Evolutionary conservation across 2,888 invertebrate species (phyloP), one percentile per base, ranked within the genome.

Genomic region (Phymatocera aterrima): DNA sequence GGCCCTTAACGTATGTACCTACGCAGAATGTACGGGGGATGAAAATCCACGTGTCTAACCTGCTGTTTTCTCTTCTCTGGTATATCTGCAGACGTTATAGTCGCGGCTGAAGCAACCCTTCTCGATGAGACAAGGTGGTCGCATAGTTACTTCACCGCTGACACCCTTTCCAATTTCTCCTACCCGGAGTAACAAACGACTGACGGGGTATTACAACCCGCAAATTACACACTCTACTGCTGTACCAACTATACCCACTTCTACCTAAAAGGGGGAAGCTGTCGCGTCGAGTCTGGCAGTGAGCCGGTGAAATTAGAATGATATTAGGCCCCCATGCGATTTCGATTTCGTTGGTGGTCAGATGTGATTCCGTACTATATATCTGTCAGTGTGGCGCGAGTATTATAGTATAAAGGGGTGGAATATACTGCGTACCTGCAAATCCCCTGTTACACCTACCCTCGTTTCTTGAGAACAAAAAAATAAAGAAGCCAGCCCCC

Each of bases 131-230:
- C 85, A 83, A 83, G 87, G 75, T 60, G 40, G 87, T 87, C 87
- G 84, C 84, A 79, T 84, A 83, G 83, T 85, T 85, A 84, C 85
- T 83, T 81, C 82, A 78, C 77, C 77, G 72, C 79, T 40, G 65
- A 78, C 78, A 64, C 65, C 61, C 74, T 60, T 51, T 43, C 79
- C 57, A 60, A 57, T 57, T 34, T 79, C 79, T 80, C 82, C 82
- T 77, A 82, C 81, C 84, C 85, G 80, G 83, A 83, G 85, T 87
- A 87, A 87, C 87, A 87, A 87, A 87, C 86, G 85, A 86, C 84
- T 82, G 82, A 81, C 83, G 83, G 83, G 86, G 84, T 87, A 87
- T 87, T 87, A 87, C 87, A 84, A 87, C 83, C 87, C 87, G 85
- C 87, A 87, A 87, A 87, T 87, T 87, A 87, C 86, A 85, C 83